phyloP scores from a whole-genome alignment of 2,113 vertebrate species.

The Dinomys branickii region DNA sequence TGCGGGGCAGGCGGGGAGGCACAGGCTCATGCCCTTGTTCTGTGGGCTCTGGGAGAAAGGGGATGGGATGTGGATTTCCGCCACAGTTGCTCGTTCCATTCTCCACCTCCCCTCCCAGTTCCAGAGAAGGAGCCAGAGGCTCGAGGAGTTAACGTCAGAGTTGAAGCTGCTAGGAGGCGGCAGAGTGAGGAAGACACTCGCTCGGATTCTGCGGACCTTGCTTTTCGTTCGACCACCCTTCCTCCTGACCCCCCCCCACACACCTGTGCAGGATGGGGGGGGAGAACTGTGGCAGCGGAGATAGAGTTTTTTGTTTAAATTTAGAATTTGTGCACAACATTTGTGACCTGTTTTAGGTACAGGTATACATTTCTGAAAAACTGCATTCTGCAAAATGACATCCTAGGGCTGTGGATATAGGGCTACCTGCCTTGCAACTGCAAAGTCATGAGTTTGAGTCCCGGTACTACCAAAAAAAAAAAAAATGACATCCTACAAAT shows the following conservation, averaged over 20 bases:
- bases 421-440: too few relatives aligned
- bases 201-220: neutral
- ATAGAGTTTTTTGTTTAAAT: neutral
- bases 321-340: neutral
- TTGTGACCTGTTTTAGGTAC: neutral
- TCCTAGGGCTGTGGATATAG: neutral
- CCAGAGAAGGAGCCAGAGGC: neutral
- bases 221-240: neutral
- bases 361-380: neutral
- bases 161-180: neutral
- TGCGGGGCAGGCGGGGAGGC: too few relatives aligned
- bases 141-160: neutral
- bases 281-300: neutral
- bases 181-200: neutral
- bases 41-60: neutral
- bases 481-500: neutral
- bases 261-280: too few relatives aligned
- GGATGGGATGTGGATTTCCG: neutral
- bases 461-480: neutral
- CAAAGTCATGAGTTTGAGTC: too few relatives aligned
- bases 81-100: neutral
- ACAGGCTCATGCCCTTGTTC: neutral
- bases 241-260: neutral
- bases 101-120: neutral
- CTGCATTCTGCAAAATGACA: neutral